Evolutionary conservation across 2,113 vertebrate genomes (phyloP), one percentile per base, ranked within the genome.

Genomic region (Climacteris rufus): DNA sequence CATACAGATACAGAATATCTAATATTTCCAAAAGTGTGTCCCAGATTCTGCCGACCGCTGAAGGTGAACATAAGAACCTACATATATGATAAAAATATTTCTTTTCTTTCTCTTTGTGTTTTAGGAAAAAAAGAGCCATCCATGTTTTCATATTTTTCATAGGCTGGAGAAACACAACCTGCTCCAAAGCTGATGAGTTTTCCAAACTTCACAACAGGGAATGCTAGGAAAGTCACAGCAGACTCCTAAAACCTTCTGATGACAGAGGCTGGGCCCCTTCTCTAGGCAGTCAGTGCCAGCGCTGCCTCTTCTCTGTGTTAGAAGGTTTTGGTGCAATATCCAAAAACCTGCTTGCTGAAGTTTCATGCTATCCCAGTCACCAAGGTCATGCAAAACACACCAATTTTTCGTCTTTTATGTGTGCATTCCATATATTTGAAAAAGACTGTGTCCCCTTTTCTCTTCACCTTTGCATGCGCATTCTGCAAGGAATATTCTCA

Each of bases 241-340:
- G 47, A 28, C 10, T 74, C 19, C n/a, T 22, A 50, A 88, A 90
- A 45, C 17, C 25, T 42, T 39, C 31, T 52, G 53, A 25, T 18
- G n/a, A 1, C 11, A 4, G n/a, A 66, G 20, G 9, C 0, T 8
- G 23, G 19, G 11, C 17, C 7, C 4, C 3, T 63, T 71, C 23
- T 64, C 33, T 16, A 35, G 4, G 8, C 12, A 52, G 10, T 4
- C 42, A 15, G 12, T 25, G 33, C 30, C 15, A 24, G 15, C 18
- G 39, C 6, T 56, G 16, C 8, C 35, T 35, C 8, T 25, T 49
- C 6, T 23, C 9, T 53, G 13, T 37, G 2, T 50, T 23, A 75
- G 17, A 37, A 60, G 7, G 13, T n/a, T 57, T 90, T 33, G 12
- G 35, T 87, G 30, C 13, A 53, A 30, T 53, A 77, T 19, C 42